These are phyloP conservation scores for Archivesica marissinica DNA, from an alignment of 1,140 invertebrate genomes.

Conservation along the genomic window DNA sequence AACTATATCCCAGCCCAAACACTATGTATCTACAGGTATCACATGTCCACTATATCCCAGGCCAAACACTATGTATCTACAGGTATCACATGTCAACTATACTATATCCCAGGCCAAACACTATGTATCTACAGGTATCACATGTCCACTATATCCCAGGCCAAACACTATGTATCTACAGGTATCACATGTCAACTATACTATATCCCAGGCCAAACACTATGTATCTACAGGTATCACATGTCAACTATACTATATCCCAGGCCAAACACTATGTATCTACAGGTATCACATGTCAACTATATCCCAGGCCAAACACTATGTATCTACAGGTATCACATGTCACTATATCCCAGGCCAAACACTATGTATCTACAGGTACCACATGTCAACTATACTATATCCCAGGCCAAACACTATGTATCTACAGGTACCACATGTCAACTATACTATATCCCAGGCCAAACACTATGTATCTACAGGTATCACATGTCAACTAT, in stretches of 20 bases:
- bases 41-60: neutral
- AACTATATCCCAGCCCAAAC: neutral
- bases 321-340: neutral
- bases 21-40: neutral
- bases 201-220: neutral
- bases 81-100: neutral
- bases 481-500: neutral
- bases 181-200: neutral
- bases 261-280: neutral
- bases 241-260: neutral
- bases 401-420: neutral
- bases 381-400: neutral
- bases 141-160: neutral
- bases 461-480: neutral
- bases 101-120: neutral
- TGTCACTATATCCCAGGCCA: neutral
- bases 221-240: neutral
- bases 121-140: neutral
- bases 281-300: neutral
- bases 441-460: neutral
- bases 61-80: neutral
- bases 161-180: neutral
- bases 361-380: neutral
- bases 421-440: neutral
- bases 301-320: neutral